phyloP scores from a whole-genome alignment of 2,888 invertebrate genomes.

The Tetragonula carbonaria region DNA sequence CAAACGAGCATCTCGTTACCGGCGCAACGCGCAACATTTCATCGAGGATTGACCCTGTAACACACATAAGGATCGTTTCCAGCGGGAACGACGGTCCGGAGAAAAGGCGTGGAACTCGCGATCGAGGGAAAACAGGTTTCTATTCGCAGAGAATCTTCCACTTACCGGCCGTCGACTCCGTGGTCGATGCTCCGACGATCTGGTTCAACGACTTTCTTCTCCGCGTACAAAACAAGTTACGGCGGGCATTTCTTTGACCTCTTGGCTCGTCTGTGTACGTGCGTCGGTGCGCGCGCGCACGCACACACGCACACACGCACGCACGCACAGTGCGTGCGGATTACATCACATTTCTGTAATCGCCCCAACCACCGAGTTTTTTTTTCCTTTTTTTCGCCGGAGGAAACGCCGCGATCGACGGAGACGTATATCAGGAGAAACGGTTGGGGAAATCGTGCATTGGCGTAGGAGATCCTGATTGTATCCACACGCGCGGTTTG shows the following conservation, averaged over 20 bases:
- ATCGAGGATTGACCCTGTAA: conserved; percentile 53
- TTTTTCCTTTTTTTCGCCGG: neutral
- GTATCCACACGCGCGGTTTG: neutral
- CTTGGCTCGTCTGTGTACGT: neutral
- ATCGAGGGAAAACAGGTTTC: conserved; percentile 66
- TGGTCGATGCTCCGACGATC: conserved; percentile 66
- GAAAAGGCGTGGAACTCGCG: conserved; percentile 54
- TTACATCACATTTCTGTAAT: conserved; percentile 37
- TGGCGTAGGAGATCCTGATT: conserved; percentile 9
- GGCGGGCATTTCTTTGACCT: conserved; percentile 43
- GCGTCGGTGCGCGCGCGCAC: no score
- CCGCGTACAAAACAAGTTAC: conserved; percentile 32
- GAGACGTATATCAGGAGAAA: conserved; percentile 1
- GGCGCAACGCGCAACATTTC: conserved; percentile 35
- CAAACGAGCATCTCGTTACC: conserved; percentile 16
- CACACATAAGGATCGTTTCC: conserved; percentile 39
- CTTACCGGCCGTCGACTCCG: conserved; percentile 59
- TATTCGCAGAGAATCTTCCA: conserved; percentile 62
- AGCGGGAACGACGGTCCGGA: conserved; percentile 1
- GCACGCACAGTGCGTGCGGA: conserved; percentile 9
- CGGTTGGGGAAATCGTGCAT: neutral
- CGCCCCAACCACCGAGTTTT: neutral
- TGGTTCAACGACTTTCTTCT: conserved; percentile 70
- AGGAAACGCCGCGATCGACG: conserved; percentile 15
- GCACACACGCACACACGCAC: no score